Conservation (phyloP, 1,140 invertebrate genomes). For the Macrobrachium nipponense region DNA sequence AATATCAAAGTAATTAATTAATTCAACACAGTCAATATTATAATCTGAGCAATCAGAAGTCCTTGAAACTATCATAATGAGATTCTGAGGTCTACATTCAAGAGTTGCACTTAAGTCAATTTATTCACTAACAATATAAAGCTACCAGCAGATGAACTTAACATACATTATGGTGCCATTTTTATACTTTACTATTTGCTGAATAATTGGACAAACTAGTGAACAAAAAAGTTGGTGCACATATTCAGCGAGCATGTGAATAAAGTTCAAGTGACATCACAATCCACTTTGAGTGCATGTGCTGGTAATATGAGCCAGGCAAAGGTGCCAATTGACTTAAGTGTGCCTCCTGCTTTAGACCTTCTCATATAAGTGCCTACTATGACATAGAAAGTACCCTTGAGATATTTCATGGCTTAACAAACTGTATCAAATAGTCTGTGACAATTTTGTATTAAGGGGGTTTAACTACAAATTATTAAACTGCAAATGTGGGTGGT, state of each 20-base stretch:
- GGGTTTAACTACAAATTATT: conserved; percentile 41
- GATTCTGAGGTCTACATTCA: conserved; percentile 27
- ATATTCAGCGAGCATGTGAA: conserved; percentile 4
- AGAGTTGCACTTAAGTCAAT: not conserved
- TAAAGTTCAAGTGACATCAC: conserved; percentile 9
- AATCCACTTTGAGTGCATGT: not conserved
- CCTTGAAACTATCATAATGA: conserved; percentile 45
- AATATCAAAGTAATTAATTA: conserved; percentile 41
- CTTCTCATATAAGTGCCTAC: conserved; percentile 18
- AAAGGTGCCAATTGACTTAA: not conserved
- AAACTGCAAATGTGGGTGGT: conserved; percentile 46
- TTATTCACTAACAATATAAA: conserved; percentile 5
- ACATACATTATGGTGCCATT: no score
- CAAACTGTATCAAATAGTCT: conserved; percentile 50
- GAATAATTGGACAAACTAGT: no score
- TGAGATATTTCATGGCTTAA: conserved; percentile 52
- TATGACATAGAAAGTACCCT: conserved; percentile 41
- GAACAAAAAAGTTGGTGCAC: not conserved
- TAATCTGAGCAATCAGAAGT: conserved; percentile 52
- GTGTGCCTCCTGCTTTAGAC: conserved; percentile 19
- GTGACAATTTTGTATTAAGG: conserved; percentile 41
- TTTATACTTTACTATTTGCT: no score
- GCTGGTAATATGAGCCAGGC: conserved; percentile 9
- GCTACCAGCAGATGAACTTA: conserved; percentile 15
- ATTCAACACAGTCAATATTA: conserved; percentile 20